These are phyloP conservation scores for Pygoscelis antarcticus DNA, from an alignment of 2,113 vertebrate species.

Conservation along the genomic window DNA sequence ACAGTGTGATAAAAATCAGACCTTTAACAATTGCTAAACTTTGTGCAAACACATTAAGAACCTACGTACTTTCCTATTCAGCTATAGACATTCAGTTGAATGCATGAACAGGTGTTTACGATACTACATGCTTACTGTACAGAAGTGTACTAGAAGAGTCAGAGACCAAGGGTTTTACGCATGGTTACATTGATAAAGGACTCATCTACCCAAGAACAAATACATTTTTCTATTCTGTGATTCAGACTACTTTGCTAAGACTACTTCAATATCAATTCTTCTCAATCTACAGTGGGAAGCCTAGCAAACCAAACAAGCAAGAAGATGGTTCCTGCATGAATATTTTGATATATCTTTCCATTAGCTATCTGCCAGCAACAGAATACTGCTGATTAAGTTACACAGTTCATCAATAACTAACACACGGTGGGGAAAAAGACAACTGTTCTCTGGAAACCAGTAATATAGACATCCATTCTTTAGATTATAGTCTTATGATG, in stretches of 20 bases:
- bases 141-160: background rate
- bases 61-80: background rate
- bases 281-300: background rate
- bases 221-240: background rate
- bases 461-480: background rate
- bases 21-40: background rate
- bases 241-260: background rate
- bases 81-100: fast-evolving
- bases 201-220: background rate
- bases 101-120: background rate
- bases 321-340: background rate
- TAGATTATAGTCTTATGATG: background rate
- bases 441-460: background rate
- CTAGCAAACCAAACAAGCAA: background rate
- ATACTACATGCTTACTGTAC: background rate
- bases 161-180: background rate
- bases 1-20: background rate
- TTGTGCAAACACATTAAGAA: background rate
- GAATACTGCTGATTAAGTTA: background rate
- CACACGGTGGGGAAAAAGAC: background rate
- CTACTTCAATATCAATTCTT: background rate
- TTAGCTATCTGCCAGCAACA: background rate
- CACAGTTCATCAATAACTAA: constrained; percentile 33
- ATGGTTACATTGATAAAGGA: background rate
- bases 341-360: constrained; percentile 1